These are phyloP conservation scores for Andinoacara biseriatus DNA, from an alignment of 2,113 vertebrate genomes.

Conservation along the genomic window DNA sequence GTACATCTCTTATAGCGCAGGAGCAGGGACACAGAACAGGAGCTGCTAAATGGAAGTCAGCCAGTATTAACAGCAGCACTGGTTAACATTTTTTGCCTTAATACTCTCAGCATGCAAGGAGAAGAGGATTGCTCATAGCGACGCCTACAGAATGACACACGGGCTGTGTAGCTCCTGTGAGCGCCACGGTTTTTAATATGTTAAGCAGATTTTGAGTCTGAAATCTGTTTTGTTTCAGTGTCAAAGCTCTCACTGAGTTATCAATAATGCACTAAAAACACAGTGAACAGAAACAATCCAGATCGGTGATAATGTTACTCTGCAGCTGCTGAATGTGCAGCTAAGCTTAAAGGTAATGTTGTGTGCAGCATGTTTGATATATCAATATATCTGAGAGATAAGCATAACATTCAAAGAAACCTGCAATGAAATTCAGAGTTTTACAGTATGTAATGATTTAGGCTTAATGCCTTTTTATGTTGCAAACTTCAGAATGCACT, in stretches of 20 bases:
- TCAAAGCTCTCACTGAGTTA: neutral
- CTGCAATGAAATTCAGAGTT: fast-evolving
- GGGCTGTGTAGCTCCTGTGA: neutral
- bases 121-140: neutral
- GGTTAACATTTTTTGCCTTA: neutral
- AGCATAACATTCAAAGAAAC: neutral
- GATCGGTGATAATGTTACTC: neutral
- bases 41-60: neutral
- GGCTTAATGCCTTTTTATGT: fast-evolving
- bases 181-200: neutral
- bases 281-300: neutral
- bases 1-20: neutral
- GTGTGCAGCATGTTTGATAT: neutral
- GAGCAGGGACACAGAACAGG: neutral
- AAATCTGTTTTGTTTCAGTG: neutral
- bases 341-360: neutral
- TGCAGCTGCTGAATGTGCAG: neutral
- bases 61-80: neutral
- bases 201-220: neutral
- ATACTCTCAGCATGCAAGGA: neutral
- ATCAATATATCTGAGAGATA: neutral
- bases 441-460: neutral
- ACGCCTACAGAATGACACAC: neutral
- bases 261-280: neutral
- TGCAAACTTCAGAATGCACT: neutral